A percentile compares a stretch with the other conserved stretches of the same genome.
phyloP scores from a whole-genome alignment of 2,113 vertebrate species.

The Eulacestoma nigropectus region DNA sequence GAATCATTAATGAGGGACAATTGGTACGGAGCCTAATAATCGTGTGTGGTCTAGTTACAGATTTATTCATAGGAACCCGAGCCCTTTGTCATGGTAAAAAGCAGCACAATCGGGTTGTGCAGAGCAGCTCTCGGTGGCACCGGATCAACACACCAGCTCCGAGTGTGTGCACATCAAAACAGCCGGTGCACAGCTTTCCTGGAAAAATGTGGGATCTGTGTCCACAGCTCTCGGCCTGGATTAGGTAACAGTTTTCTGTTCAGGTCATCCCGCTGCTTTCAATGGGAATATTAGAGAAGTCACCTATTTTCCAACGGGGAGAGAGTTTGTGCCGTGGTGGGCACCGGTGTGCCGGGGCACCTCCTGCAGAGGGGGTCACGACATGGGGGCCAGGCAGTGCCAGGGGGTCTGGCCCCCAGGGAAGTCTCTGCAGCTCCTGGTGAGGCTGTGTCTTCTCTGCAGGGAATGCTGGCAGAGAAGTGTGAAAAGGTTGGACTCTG shows the following conservation, averaged over 20 bases:
- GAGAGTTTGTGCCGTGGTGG: background rate
- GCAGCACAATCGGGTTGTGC: background rate
- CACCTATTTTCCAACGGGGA: accelerated
- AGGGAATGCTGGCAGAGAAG: background rate
- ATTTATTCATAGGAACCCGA: constrained; percentile 57
- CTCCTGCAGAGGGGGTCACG: background rate
- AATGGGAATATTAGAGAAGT: accelerated
- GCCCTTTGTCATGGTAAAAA: constrained; percentile 34
- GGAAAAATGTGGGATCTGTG: accelerated
- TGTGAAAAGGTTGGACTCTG: background rate
- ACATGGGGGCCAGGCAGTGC: accelerated
- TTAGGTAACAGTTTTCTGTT: accelerated
- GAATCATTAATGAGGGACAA: constrained; percentile 85
- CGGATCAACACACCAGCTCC: background rate
- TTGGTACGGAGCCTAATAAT: constrained; percentile 70
- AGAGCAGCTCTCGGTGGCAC: background rate
- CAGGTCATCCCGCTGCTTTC: background rate
- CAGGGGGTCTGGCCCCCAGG: accelerated
- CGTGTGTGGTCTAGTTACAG: constrained; percentile 59
- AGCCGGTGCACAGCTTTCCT: background rate
- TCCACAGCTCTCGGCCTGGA: accelerated
- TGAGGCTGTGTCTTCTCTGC: accelerated
- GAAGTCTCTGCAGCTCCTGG: accelerated
- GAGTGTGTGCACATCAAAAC: accelerated
- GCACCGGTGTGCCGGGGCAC: accelerated